Conservation (phyloP, 2,113 vertebrate species). For the Mixornis gularis region DNA sequence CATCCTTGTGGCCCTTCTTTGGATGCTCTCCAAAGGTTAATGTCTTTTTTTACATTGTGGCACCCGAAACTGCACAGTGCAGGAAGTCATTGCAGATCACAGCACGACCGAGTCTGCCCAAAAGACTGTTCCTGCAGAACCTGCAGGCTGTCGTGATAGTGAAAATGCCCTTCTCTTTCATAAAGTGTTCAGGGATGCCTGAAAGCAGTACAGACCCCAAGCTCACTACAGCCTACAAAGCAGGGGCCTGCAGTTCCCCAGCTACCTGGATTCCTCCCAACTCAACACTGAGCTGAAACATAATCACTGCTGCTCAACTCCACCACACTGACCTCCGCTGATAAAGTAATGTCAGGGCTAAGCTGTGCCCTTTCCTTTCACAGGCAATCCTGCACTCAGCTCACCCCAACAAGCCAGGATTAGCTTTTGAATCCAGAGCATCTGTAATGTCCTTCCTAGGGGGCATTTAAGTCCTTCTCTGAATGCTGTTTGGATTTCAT, state of each 20-base stretch:
- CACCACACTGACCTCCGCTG: background rate
- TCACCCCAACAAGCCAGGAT: background rate
- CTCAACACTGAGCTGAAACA: background rate
- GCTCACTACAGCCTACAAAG: background rate
- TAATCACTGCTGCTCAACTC: background rate
- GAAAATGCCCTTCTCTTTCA: background rate
- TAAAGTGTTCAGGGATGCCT: background rate
- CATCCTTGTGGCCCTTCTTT: background rate
- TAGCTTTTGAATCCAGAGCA: background rate
- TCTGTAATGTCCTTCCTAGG: background rate
- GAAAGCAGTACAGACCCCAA: background rate
- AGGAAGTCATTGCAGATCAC: background rate
- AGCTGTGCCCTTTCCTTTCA: background rate
- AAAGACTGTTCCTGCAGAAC: background rate
- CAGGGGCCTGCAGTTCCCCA: background rate
- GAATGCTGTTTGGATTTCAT: background rate
- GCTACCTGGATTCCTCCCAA: background rate
- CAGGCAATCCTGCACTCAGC: background rate
- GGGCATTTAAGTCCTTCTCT: background rate
- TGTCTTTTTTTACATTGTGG: background rate
- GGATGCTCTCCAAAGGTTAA: background rate
- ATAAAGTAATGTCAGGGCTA: background rate
- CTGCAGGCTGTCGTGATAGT: background rate
- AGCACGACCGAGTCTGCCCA: background rate
- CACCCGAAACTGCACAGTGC: background rate